These are phyloP conservation scores for Cyaniris semiargus DNA, from an alignment of 2,888 invertebrate species.

Conservation along the genomic window DNA sequence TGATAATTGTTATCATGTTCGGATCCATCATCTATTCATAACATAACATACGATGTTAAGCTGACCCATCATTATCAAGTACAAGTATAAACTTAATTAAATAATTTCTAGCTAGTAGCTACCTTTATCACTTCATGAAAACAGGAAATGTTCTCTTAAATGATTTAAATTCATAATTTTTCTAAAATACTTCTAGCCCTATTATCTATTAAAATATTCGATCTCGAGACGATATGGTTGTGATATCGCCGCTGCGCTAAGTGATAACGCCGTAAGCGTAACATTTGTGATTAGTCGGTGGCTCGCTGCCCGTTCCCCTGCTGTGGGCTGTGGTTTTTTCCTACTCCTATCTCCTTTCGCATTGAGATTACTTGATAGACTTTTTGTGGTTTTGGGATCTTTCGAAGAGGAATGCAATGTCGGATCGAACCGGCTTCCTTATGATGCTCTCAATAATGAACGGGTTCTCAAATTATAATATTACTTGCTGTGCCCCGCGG, in stretches of 20 bases:
- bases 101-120: not conserved
- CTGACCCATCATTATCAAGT: not conserved
- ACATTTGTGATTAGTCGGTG: conserved; percentile 9
- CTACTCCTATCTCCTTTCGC: conserved; percentile 27
- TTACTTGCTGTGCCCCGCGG: too few species aligned
- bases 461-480: not conserved
- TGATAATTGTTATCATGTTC: not conserved
- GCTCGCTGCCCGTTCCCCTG: not conserved
- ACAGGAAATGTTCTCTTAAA: too few species aligned
- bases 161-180: too few species aligned
- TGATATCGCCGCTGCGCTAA: not conserved
- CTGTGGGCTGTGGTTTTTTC: conserved; percentile 26
- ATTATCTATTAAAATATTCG: not conserved
- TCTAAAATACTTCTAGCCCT: not conserved
- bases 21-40: conserved; percentile 24
- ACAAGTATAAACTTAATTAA: not conserved
- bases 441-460: not conserved
- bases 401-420: not conserved
- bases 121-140: not conserved
- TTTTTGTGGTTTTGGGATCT: conserved; percentile 19
- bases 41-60: not conserved
- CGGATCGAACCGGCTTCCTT: not conserved
- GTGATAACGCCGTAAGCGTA: conserved; percentile 11
- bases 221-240: not conserved
- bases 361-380: conserved; percentile 22